Evolutionary conservation across 2,113 vertebrate genomes (phyloP).

Genomic region (Carlito syrichta): DNA sequence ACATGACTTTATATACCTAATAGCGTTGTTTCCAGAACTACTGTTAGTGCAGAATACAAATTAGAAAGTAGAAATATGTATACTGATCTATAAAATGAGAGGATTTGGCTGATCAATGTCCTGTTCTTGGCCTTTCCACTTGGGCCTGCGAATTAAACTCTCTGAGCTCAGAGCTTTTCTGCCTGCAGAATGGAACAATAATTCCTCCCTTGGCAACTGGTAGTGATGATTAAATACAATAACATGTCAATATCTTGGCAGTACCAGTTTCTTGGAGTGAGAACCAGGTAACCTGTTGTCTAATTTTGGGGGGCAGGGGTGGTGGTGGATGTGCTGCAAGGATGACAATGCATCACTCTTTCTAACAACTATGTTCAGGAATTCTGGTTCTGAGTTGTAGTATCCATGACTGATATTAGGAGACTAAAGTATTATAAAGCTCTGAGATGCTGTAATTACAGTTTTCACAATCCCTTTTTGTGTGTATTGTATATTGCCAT

Average conservation of each 20-base stretch:
- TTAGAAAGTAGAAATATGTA: slow-evolving; percentile 34
- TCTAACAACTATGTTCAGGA: slow-evolving; percentile 26
- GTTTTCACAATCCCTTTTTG: background rate
- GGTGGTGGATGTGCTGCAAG: background rate
- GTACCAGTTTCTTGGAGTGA: slow-evolving; percentile 14
- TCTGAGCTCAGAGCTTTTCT: background rate
- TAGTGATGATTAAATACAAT: slow-evolving; percentile 20
- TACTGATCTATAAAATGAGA: slow-evolving; percentile 34
- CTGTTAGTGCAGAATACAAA: slow-evolving; percentile 3
- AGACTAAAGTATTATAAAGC: background rate
- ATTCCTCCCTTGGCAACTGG: background rate
- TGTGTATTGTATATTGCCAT: background rate
- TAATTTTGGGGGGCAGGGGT: background rate
- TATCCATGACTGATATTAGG: background rate
- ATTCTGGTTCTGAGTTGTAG: slow-evolving; percentile 7
- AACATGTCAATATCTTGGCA: slow-evolving; percentile 13
- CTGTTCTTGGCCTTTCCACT: slow-evolving; percentile 41
- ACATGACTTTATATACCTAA: slow-evolving; percentile 6
- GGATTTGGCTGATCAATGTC: background rate
- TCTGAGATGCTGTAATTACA: slow-evolving; percentile 32
- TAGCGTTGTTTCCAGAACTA: background rate
- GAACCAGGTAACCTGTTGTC: background rate
- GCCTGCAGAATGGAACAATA: background rate
- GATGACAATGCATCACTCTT: slow-evolving; percentile 16
- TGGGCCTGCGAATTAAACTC: background rate